These are phyloP conservation scores for Brachyhypopomus occidentalis DNA, from an alignment of 2,113 vertebrate species.

Conservation along the genomic window DNA sequence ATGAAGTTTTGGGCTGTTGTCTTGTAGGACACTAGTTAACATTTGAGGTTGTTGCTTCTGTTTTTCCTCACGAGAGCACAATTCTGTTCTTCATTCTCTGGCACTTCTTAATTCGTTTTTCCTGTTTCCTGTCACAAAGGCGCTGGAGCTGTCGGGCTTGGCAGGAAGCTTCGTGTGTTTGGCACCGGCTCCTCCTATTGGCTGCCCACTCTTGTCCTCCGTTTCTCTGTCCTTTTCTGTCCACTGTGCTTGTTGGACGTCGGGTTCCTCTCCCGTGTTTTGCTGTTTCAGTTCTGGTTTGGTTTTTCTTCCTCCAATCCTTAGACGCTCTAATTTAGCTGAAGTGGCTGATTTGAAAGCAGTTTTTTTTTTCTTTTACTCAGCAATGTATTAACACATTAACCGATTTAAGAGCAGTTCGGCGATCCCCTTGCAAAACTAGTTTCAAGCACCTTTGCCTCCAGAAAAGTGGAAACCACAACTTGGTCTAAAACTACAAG, in stretches of 20 bases:
- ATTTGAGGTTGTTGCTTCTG: neutral
- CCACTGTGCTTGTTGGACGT: too few species aligned
- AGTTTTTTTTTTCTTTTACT: neutral
- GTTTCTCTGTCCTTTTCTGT: neutral
- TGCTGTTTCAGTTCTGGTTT: neutral
- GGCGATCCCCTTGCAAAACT: neutral
- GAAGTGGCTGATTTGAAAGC: neutral
- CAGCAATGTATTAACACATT: neutral
- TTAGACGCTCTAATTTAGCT: neutral
- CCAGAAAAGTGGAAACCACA: neutral
- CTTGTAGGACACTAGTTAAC: neutral
- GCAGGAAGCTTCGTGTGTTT: neutral
- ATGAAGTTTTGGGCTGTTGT: constrained; percentile 11
- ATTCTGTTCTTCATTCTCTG: neutral
- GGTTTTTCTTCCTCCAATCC: neutral
- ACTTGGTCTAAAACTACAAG: neutral
- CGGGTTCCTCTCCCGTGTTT: neutral
- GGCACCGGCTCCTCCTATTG: neutral
- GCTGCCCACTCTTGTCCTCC: too few species aligned
- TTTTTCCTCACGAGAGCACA: neutral
- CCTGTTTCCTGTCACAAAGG: neutral
- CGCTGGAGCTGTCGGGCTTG: neutral
- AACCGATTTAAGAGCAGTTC: neutral
- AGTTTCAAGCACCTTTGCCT: neutral
- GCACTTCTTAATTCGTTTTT: neutral